Evolutionary conservation across 2,113 vertebrate genomes (phyloP).

Genomic region (Clarias magur): DNA sequence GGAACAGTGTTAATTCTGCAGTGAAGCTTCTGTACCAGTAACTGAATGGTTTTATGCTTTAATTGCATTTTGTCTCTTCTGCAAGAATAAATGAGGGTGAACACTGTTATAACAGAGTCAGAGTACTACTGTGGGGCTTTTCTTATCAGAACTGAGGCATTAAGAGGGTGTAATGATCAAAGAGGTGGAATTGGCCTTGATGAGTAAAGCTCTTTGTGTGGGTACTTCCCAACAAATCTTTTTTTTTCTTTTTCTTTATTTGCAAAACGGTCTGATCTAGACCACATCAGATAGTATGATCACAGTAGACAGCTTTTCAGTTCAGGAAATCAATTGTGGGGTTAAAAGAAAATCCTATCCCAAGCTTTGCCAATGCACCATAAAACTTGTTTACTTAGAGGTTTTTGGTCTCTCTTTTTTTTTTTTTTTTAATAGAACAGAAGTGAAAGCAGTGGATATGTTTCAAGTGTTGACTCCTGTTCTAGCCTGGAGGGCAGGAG

Average conservation of each 20-base stretch:
- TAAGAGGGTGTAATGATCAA: constrained; percentile 39
- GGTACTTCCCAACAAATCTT: constrained; percentile 36
- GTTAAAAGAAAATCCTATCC: constrained; percentile 6
- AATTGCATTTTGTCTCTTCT: not conserved
- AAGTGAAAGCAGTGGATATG: constrained; percentile 14
- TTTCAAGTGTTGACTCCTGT: constrained; percentile 17
- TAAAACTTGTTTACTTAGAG: constrained; percentile 35
- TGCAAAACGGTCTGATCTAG: constrained; percentile 37
- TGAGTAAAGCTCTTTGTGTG: constrained; percentile 48
- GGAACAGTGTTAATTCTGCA: not conserved
- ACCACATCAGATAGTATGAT: constrained; percentile 49
- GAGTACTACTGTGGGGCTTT: constrained; percentile 24
- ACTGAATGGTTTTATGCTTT: not conserved
- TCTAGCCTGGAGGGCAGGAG: constrained; percentile 27
- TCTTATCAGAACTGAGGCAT: constrained; percentile 40
- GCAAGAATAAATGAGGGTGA: not conserved
- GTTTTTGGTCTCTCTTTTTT: constrained; percentile 5
- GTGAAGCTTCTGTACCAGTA: not conserved
- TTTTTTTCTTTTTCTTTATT: constrained; percentile 39
- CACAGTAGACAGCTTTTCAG: constrained; percentile 44
- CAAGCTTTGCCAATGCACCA: constrained; percentile 19
- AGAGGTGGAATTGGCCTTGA: constrained; percentile 42
- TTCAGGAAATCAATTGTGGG: constrained; percentile 2
- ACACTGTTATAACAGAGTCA: constrained; percentile 1
- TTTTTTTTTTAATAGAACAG: not conserved